Base-by-base conservation (phyloP, 1,140 invertebrate genomes). In the Anoplolepis gracilipes region DNA sequence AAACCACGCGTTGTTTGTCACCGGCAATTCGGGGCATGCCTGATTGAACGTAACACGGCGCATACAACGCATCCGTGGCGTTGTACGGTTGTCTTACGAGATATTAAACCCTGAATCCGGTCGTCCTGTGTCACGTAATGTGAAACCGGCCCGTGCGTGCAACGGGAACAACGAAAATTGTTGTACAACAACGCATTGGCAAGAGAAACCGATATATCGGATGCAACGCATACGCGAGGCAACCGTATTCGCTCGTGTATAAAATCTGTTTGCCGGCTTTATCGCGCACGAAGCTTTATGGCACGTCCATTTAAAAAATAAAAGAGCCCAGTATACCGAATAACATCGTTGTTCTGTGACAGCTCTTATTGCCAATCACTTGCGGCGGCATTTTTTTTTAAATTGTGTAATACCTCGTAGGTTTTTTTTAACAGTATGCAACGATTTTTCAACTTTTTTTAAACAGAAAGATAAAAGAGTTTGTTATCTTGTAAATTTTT, bases 1-100 rank as follows among this genome's bases (percentile, higher is more conserved):
- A 81, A 79, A 76, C 67, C 53, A n/a, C 62, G 73, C 79, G 88
- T 88, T 90, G 87, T 88, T 90, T 90, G 87, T 76, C 57, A 90
- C 62, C 82, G 59, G 62, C 86, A 88, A 90, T 90, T 90, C 86
- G 77, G 76, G 46, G 42, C 69, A 75, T 53, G 77, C 79, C 42
- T 49, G 86, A 88, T 90, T 62, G 88, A 90, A 90, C 39, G 79
- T 88, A 90, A 85, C 86, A 72, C 8, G 57, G 62, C 19, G 4
- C 36, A 55, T 16, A 67, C 61, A 33, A 46, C 73, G 33, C 30
- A 25, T n/a, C n/a, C 62, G 25, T 55, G 19, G 57, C 57, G 13
- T 30, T 57, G 25, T 49, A 49, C 36, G 49, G 11, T 69, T 61
- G 59, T 89, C 88, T 87, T 85, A 53, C 62, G 57, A 73, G 78